Evolutionary conservation across 2,888 invertebrate genomes (phyloP), one percentile per base, ranked within the genome.

Genomic region (Apodemia zela): DNA sequence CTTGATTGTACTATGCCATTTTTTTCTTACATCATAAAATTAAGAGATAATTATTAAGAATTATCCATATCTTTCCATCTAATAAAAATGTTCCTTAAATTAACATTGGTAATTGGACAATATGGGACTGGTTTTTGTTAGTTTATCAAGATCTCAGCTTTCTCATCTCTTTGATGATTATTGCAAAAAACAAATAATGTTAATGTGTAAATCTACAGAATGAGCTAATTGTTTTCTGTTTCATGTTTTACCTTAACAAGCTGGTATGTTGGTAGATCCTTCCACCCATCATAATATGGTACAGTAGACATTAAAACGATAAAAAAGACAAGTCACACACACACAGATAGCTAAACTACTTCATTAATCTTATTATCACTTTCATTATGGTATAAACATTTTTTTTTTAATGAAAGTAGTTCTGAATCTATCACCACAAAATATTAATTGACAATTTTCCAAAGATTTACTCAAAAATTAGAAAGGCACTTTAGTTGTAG

Each of bases 181-280:
- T 57, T 57, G 15, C n/a, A 47, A 57, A 4, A 25, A 54, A 25
- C 15, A 57, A 57, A n/a, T 29, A 17, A 47, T 47, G 47, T 57
- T 57, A 82, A 87, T 89, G 89, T 89, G 90, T 89, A 87, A 89
- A 89, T 87, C 87, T 89, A 89, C 86, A 80, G 68, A 76, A 85
- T 89, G 88, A 88, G 78, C 78, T 73, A 80, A 82, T 78, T 72
- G 72, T 77, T 79, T 71, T 77, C 73, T 82, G 83, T 83, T 87
- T 83, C 82, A 69, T 80, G 73, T 74, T 78, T 93, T 93, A 93
- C 93, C 93, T 93, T 93, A 89, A 93, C 89, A 90, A 93, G 93
- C 92, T 93, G 93, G 91, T 93, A 93, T 89, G 93, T 92, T 87
- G 93, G 93, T 91, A 93, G 93, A 89, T 93, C 93, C 93, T 93